Conservation (phyloP, 2,113 vertebrate genomes). For the Microcebus ravelobensis region DNA sequence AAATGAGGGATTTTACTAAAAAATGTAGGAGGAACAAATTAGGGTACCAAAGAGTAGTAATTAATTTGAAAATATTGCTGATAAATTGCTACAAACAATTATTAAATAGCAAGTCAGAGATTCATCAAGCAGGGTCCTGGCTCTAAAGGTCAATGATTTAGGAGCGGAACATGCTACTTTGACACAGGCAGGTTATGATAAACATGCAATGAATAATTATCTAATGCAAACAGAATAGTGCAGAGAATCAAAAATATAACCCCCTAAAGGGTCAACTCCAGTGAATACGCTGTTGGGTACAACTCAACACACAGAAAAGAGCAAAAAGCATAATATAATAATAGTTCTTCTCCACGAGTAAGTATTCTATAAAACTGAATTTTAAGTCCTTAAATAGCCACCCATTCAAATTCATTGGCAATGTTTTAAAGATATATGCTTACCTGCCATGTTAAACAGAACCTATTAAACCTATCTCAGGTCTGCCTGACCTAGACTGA, state of each 20-base stretch:
- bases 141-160: neutral
- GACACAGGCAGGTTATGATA: neutral
- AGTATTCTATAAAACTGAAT: neutral
- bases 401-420: neutral
- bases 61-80: conserved; percentile 47
- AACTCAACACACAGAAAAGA: neutral
- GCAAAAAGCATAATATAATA: neutral
- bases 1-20: conserved; percentile 49
- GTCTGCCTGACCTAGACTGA: neutral
- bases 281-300: neutral
- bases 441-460: neutral
- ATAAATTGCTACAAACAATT: conserved; percentile 33
- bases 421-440: neutral
- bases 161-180: neutral
- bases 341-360: neutral
- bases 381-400: neutral
- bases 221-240: neutral
- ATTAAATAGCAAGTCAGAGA: conserved; percentile 18
- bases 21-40: neutral
- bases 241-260: neutral
- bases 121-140: neutral
- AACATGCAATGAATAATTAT: neutral
- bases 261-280: neutral
- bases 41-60: neutral
- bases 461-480: neutral